phyloP scores from a whole-genome alignment of 2,113 vertebrate species.

The Ophthalmotilapia sp. region DNA sequence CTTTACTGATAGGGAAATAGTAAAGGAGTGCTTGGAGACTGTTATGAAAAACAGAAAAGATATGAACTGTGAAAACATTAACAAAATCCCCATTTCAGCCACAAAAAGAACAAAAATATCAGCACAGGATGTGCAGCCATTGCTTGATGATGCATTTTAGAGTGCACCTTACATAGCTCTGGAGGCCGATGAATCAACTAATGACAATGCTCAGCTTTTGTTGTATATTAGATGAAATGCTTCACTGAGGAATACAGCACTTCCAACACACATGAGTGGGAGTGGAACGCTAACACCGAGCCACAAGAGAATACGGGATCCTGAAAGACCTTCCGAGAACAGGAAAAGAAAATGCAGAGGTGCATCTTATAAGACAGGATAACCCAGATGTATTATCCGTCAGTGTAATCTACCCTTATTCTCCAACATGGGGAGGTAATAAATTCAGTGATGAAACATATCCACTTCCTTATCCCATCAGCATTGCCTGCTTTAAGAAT shows the following conservation, averaged over 20 bases:
- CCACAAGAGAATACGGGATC: background rate
- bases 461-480: background rate
- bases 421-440: background rate
- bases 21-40: background rate
- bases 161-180: background rate
- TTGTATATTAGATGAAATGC: background rate
- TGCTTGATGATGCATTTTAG: background rate
- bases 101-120: background rate
- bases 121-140: background rate
- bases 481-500: background rate
- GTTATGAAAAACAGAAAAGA: background rate
- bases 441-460: background rate
- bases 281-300: background rate
- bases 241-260: rapidly evolving
- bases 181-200: background rate
- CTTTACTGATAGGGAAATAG: background rate
- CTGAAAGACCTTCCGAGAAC: background rate
- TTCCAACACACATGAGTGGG: background rate
- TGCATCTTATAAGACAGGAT: background rate
- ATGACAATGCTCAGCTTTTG: background rate
- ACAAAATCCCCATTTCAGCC: background rate
- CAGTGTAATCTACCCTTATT: background rate
- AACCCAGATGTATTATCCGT: background rate
- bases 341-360: background rate
- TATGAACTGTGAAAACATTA: background rate